Evolutionary conservation across 53 echinoderm and acorn worm genomes (phyloP), one percentile per base, ranked within the genome.

Genomic region (Stichopus horrens): DNA sequence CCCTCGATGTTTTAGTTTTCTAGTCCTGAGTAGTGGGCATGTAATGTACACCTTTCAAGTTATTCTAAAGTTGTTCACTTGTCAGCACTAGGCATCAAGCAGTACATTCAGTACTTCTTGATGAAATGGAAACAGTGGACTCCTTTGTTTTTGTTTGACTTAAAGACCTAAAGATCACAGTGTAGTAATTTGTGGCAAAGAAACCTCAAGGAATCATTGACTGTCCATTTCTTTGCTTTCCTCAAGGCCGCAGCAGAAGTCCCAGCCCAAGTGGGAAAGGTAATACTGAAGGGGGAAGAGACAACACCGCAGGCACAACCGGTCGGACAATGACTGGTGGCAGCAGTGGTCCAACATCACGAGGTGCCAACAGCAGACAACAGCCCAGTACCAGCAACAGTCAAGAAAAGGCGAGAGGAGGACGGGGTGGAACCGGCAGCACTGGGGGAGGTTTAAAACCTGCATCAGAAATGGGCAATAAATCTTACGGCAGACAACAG

Each of bases 191-290:
- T 11, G 8, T 59, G 59, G 8, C 11, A 59, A 37, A 37, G 37
- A 37, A 37, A 37, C 37, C 37, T 0, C 1, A 37, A 37, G 37
- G 37, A 37, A 37, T 37, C 37, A 37, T 37, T 37, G 37, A 37
- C 37, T 37, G 37, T 37, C 37, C 0, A 5, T 75, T 20, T 74
- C 6, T 13, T 80, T 92, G 54, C 18, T 5, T 1, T 79, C 8
- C 75, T 91, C 14, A 85, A 96, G 96, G 96, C 8, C 91, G 95
- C 7, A 96, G 96, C 90, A 91, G 95, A 3, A 96, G 96, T 80
- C 95, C 96, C 8, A 96, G 96, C 73, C 96, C 96, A 21, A 89
- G 91, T 37, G 74, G 86, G 57, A 93, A 93, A 82, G 58, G 86
- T 37, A 87, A 83, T 5, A 14, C 9, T 9, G 79, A 88, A 63